Conservation (phyloP, 2,113 vertebrate species). For the Blennius ocellaris region DNA sequence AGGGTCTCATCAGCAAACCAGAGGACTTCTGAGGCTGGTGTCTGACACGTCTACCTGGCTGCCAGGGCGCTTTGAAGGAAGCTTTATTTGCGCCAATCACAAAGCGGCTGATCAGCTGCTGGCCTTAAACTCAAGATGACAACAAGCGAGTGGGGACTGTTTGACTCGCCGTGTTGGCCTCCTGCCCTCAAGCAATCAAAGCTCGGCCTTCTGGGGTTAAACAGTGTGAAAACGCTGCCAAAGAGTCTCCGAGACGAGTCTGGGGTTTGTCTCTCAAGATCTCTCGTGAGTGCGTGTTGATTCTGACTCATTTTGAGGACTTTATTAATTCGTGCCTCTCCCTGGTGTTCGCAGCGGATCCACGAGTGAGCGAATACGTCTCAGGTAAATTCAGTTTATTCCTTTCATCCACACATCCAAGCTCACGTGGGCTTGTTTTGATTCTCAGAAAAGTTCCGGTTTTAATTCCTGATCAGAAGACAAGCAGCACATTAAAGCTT, state of each 20-base stretch:
- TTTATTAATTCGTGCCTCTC: constrained; percentile 29
- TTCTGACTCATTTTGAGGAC: constrained; percentile 2
- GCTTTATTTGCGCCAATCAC: neutral
- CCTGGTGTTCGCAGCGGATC: constrained; percentile 87
- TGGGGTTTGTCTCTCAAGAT: constrained; percentile 24
- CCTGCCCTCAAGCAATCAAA: constrained; percentile 47
- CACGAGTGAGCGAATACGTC: constrained; percentile 91
- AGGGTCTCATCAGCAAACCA: constrained; percentile 35
- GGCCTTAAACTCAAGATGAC: constrained; percentile 28
- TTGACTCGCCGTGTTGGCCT: constrained; percentile 26
- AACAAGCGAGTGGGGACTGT: constrained; percentile 11
- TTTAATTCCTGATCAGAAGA: neutral
- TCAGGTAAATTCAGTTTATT: constrained; percentile 85
- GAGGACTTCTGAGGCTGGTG: constrained; percentile 34
- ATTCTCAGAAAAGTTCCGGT: neutral
- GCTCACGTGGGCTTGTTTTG: constrained; percentile 18
- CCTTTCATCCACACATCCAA: neutral
- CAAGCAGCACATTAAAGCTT: neutral
- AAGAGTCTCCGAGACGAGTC: constrained; percentile 18
- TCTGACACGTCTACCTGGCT: constrained; percentile 23
- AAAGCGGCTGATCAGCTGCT: constrained; percentile 25
- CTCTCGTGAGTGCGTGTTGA: neutral
- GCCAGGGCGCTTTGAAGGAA: neutral
- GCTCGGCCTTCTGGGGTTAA: constrained; percentile 2
- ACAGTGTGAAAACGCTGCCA: constrained; percentile 15